A percentile compares a stretch with the other conserved stretches of the same genome.
Conservation (phyloP, 2,113 vertebrate genomes). For the Malurus alboscapulatus region DNA sequence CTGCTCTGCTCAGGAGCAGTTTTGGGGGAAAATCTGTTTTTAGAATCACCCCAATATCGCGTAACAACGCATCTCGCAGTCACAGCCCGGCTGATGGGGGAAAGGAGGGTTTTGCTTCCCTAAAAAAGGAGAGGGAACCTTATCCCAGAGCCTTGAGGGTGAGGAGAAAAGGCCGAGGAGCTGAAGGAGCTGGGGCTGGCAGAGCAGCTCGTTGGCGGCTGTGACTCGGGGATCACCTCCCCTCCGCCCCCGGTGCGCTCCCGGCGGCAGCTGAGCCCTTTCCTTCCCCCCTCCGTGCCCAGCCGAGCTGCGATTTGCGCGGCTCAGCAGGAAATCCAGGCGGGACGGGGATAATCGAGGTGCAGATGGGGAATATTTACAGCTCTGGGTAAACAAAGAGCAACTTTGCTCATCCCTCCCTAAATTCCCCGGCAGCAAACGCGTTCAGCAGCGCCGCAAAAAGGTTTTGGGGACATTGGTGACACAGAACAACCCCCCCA, state of each 20-base stretch:
- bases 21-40: too few species aligned
- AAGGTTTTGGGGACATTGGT: neutral
- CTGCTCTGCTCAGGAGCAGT: too few species aligned
- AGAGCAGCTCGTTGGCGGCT: too few species aligned
- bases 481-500: neutral
- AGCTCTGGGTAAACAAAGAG: neutral
- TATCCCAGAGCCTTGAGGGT: neutral
- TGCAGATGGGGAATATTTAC: neutral
- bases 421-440: neutral
- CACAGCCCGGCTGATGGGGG: neutral
- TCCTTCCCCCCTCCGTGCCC: accelerated
- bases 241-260: accelerated
- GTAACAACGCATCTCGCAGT: neutral
- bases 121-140: neutral
- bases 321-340: neutral
- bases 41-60: neutral
- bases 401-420: neutral
- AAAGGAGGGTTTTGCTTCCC: neutral
- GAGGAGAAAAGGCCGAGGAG: neutral
- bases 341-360: accelerated
- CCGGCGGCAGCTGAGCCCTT: neutral
- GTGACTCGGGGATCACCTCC: neutral
- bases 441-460: too few species aligned
- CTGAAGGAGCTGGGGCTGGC: neutral
- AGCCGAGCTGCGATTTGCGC: neutral